Evolutionary conservation across 2,888 invertebrate species (phyloP).

Genomic region (Macrophya alboannulata): DNA sequence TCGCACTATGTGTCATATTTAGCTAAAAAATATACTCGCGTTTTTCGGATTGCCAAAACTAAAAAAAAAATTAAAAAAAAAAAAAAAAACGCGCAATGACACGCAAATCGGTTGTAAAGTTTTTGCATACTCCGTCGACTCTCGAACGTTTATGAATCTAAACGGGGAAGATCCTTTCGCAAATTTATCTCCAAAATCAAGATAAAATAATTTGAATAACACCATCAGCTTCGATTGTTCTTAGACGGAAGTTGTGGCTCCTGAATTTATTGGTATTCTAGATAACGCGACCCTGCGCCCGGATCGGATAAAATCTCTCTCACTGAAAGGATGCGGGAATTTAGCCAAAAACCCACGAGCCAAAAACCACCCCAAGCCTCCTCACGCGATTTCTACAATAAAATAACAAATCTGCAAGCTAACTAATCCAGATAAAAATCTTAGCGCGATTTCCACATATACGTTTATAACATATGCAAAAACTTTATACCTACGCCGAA

Average conservation of each 20-base stretch:
- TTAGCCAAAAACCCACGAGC: constrained; percentile 23
- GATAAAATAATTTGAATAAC: constrained; percentile 28
- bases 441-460: neutral
- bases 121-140: neutral
- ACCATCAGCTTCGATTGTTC: constrained; percentile 29
- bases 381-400: neutral
- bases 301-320: constrained; percentile 28
- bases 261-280: constrained; percentile 20
- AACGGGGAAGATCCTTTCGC: too few species aligned
- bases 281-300: constrained; percentile 9
- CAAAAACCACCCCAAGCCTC: constrained; percentile 18
- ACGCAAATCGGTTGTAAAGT: neutral
- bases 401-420: constrained; percentile 24
- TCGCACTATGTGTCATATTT: neutral
- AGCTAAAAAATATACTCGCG: neutral
- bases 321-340: constrained; percentile 41
- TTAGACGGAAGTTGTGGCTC: neutral
- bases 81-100: neutral
- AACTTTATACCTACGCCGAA: neutral
- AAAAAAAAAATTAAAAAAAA: neutral
- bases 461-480: neutral
- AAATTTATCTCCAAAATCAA: neutral
- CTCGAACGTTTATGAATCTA: too few species aligned
- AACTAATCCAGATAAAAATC: constrained; percentile 41
- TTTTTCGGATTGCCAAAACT: neutral